Percentiles rank a stretch among this genome's conserved stretches.
Conservation (phyloP, 2,888 invertebrate genomes). For the Hesperia comma region DNA sequence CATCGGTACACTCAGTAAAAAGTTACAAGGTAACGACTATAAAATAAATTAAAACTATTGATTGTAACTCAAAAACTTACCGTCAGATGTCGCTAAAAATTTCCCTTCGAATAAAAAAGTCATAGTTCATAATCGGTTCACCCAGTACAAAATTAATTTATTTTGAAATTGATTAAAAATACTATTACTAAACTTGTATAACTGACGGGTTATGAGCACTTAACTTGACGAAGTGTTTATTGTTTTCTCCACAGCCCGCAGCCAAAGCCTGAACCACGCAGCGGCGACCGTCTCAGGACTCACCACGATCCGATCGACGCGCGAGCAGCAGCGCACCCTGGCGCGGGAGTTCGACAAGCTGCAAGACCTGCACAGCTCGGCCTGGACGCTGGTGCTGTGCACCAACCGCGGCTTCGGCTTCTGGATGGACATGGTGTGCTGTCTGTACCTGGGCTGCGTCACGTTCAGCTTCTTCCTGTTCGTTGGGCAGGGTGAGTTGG, state of each 20-base stretch:
- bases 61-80: no score
- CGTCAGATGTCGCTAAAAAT: no score
- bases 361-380: slow-evolving; percentile 86
- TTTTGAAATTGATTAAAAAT: no score
- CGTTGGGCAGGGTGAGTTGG: slow-evolving; percentile 57
- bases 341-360: slow-evolving; percentile 88
- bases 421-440: slow-evolving; percentile 84
- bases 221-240: no score
- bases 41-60: no score
- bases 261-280: slow-evolving; percentile 93
- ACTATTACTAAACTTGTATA: no score
- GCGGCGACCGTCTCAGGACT: slow-evolving; percentile 92
- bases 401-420: slow-evolving; percentile 81
- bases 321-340: slow-evolving; percentile 86
- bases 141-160: no score
- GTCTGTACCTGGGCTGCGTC: slow-evolving; percentile 82
- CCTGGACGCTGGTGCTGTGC: slow-evolving; percentile 76
- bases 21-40: no score
- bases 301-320: slow-evolving; percentile 91
- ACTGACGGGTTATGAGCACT: no score
- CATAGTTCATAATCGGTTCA: no score
- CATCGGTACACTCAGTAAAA: no score
- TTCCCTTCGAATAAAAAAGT: no score
- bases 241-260: slow-evolving; percentile 89
- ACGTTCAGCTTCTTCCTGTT: slow-evolving; percentile 87